Base-by-base conservation (phyloP, 2,888 invertebrate genomes). In the Aquatica leii region DNA sequence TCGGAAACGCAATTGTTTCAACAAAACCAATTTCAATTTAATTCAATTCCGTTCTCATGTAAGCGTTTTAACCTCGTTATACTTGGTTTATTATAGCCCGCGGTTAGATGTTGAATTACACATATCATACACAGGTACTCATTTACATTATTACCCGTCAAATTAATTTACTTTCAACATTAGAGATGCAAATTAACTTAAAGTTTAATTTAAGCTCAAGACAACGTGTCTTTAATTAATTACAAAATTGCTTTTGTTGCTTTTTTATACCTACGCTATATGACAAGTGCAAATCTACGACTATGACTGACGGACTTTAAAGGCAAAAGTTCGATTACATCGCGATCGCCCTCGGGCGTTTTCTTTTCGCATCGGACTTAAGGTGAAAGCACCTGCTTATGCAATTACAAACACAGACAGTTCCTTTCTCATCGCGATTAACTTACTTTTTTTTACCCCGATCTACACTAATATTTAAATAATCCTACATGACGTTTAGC, bases 151-250 rank as follows among this genome's bases (percentile, higher is more conserved):
- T 61, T 63, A 52, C 65, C 65, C 67, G 69, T 70, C 70, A 70
- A 70, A 70, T 70, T 69, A 70, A 70, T 70, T 70, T 70, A 64
- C 69, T 51, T 64, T 59, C 57, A 55, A 61, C 63, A 70, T 70
- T 70, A 68, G 64, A 67, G 69, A 70, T 69, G 70, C 70, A 69
- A 70, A 70, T 70, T 69, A 69, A 69, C 70, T 66, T 62, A 56
- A 59, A 61, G 66, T 69, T n/a, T 68, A 70, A 69, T 70, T 67
- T 66, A 69, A 62, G 65, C 69, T 53, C 52, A 52, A 67, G 69
- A 69, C 68, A 67, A 62, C 70, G 55, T 65, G 66, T 63, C 66
- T 66, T 68, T 69, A 66, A 70, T 69, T 70, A 69, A 69, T 70
- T 64, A 65, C 35, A 31, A 54, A 61, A 58, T 65, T 61, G 62